Evolutionary conservation across 2,113 vertebrate species (phyloP), one percentile per base, ranked within the genome.

Genomic region (Oreochromis spilurus): DNA sequence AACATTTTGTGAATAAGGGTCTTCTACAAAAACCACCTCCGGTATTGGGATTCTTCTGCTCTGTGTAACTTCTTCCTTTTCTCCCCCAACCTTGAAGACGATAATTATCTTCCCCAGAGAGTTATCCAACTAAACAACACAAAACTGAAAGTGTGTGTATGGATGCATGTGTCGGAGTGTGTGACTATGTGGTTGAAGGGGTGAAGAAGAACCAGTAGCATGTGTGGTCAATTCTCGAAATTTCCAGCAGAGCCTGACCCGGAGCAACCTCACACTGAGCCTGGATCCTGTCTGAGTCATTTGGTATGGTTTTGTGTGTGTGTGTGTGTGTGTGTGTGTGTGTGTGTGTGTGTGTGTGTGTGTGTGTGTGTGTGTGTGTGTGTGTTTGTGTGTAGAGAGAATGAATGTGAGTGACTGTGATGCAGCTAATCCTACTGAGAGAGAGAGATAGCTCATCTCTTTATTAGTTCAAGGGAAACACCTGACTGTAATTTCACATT

Each of bases 151-250:
- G 57, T 53, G 26, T 83, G 40, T 34, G 52, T 87, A 82, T 43
- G 53, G 31, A 54, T 62, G 53, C 58, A 58, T 38, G 57, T 38
- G 43, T 31, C 10, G 45, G 55, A 75, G 55, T 62, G 62, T 87
- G 48, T 60, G 79, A 43, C 16, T 90, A 55, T 79, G 89, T 89
- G 83, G 36, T 83, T 86, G 78, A 83, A 85, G 75, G 83, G 62
- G 87, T 88, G 79, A 91, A 52, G 83, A 86, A 55, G 88, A 93
- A 94, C 90, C 94, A 89, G 93, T 93, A 95, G 94, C 95, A 95
- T 94, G 83, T 94, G 94, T 93, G 91, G 94, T 93, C 94, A 95
- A 93, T 95, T 95, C 90, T 67, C 57, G 81, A 92, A 89, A 89
- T 94, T 95, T 95, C 93, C 94, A 94, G 81, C 89, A 86, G 82